Percentiles rank a stretch among this genome's conserved stretches.
These are phyloP conservation scores for Teleopsis dalmanni DNA, from an alignment of 1,140 invertebrate genomes.

Conservation along the genomic window DNA sequence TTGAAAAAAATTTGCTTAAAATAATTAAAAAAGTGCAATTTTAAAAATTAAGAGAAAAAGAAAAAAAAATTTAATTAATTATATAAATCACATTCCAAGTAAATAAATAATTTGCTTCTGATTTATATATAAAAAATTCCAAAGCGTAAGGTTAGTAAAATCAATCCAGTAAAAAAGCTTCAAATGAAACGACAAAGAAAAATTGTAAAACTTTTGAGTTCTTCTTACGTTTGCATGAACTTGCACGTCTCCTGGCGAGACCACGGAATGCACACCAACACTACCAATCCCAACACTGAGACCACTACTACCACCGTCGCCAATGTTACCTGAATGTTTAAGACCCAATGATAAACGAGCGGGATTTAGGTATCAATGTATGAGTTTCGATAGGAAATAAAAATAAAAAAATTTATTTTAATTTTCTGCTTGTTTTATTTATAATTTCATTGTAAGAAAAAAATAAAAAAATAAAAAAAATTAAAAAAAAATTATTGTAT, in stretches of 20 bases:
- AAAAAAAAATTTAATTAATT: background rate
- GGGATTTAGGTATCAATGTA: background rate
- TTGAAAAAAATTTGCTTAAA: background rate
- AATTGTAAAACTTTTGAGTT: slow-evolving; percentile 6
- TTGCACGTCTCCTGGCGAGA: slow-evolving; percentile 42
- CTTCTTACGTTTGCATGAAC: slow-evolving; percentile 43
- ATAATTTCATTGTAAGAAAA: background rate
- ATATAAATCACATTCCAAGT: slow-evolving; percentile 3
- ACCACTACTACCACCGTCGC: background rate
- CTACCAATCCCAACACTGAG: background rate
- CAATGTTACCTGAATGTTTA: no score
- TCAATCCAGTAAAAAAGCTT: no score
- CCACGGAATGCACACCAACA: slow-evolving; percentile 15
- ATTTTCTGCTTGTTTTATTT: background rate
- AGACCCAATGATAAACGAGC: no score
- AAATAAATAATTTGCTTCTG: background rate
- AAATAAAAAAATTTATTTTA: slow-evolving; percentile 1
- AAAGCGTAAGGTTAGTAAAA: no score
- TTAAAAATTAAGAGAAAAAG: background rate
- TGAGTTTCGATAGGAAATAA: background rate
- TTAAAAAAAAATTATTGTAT: background rate
- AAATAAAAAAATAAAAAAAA: background rate
- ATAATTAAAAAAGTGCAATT: background rate
- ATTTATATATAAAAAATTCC: background rate
- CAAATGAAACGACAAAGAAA: background rate